Conservation (phyloP, 1,140 invertebrate genomes). For the Holcopasites calliopsidis region DNA sequence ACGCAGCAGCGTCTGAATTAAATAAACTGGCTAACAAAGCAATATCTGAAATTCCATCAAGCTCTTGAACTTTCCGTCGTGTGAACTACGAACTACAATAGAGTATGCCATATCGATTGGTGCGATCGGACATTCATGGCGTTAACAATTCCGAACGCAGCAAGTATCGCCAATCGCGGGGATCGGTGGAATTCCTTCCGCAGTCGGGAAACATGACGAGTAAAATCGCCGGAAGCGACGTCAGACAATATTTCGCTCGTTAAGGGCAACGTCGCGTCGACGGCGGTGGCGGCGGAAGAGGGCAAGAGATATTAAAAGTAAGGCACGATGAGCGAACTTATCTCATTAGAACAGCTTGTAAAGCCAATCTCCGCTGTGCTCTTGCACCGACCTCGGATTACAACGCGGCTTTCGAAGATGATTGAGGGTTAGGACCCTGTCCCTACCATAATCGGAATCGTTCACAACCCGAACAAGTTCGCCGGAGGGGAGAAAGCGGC, state of each 20-base stretch:
- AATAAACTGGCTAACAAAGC: too few species aligned
- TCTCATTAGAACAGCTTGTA: conserved; percentile 71
- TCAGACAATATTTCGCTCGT: conserved; percentile 65
- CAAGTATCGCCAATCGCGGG: neutral
- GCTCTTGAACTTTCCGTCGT: too few species aligned
- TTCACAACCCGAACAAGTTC: neutral
- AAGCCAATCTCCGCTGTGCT: conserved; percentile 63
- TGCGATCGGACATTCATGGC: neutral
- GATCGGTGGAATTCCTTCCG: conserved; percentile 43
- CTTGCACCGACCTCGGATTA: conserved; percentile 52
- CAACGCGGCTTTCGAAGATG: conserved; percentile 62
- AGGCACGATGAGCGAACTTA: conserved; percentile 68
- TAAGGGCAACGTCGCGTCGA: conserved; percentile 47
- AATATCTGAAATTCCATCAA: too few species aligned
- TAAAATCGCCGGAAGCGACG: conserved; percentile 60
- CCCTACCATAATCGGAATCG: conserved; percentile 46
- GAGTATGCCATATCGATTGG: too few species aligned
- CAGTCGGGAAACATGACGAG: conserved; percentile 46
- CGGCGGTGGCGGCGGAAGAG: conserved; percentile 33
- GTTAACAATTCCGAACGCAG: neutral
- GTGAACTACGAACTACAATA: too few species aligned
- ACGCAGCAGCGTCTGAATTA: too few species aligned
- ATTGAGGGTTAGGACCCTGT: conserved; percentile 57
- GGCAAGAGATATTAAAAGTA: conserved; percentile 70
- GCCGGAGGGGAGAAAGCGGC: too few species aligned